These are phyloP conservation scores for Ciconia stormi DNA, from an alignment of 2,113 vertebrate genomes.

Conservation along the genomic window DNA sequence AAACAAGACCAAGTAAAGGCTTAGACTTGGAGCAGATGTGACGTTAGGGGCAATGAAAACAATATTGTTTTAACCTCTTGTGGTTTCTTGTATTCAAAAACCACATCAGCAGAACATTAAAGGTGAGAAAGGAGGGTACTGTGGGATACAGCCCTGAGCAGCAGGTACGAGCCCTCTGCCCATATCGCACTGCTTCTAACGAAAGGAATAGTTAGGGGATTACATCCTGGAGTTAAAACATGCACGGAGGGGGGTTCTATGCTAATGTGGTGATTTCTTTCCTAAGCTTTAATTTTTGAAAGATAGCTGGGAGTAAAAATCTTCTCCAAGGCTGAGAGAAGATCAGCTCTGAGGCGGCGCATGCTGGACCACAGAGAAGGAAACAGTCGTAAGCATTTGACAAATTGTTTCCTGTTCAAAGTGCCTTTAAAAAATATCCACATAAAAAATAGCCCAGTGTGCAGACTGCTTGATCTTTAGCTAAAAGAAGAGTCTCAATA, in stretches of 20 bases:
- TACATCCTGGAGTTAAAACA: neutral
- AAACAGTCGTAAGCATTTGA: neutral
- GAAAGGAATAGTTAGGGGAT: neutral
- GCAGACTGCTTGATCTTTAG: neutral
- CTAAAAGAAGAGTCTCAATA: neutral
- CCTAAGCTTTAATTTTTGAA: neutral
- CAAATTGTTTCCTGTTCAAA: slow-evolving; percentile 53
- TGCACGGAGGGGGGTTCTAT: neutral
- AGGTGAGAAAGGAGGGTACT: neutral
- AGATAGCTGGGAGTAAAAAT: neutral
- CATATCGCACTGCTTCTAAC: neutral
- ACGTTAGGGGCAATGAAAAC: neutral
- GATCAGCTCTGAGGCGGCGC: neutral
- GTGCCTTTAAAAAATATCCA: neutral
- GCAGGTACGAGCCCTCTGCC: neutral
- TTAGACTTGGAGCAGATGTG: neutral
- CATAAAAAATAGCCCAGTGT: neutral
- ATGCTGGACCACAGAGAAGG: neutral
- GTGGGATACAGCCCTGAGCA: neutral
- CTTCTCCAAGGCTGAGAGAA: neutral
- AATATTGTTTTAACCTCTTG: neutral
- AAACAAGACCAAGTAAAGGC: neutral
- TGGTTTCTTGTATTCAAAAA: neutral
- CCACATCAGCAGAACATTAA: neutral
- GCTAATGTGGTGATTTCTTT: neutral